These are phyloP conservation scores for Melanogrammus aeglefinus DNA, from an alignment of 2,797 vertebrate genomes.

Conservation along the genomic window DNA sequence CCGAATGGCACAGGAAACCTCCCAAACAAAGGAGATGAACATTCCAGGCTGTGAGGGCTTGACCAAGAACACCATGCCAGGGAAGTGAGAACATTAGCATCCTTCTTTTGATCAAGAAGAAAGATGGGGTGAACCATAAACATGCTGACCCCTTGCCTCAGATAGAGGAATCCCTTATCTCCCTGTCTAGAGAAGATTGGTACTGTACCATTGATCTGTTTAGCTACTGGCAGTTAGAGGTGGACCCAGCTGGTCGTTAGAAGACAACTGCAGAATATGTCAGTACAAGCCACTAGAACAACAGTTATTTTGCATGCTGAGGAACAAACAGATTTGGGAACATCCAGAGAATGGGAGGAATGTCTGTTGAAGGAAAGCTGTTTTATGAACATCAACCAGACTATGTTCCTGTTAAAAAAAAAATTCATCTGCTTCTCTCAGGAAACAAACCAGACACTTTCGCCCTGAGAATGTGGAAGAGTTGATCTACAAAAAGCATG, in stretches of 20 bases:
- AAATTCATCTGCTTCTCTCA: not conserved
- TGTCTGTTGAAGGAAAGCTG: not conserved
- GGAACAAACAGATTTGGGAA: not conserved
- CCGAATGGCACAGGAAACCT: not conserved
- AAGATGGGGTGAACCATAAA: too few relatives aligned
- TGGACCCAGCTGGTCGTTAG: too few relatives aligned
- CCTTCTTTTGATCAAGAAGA: too few relatives aligned
- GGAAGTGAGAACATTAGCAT: too few relatives aligned
- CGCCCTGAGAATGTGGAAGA: not conserved
- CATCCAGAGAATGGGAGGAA: slow-evolving; percentile 1
- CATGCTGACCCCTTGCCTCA: too few relatives aligned
- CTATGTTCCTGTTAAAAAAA: not conserved
- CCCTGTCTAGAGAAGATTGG: too few relatives aligned
- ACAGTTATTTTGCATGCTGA: not conserved
- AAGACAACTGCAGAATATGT: not conserved
- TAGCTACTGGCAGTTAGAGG: too few relatives aligned
- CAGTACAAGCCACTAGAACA: not conserved
- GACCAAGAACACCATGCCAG: too few relatives aligned
- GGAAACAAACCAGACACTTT: not conserved
- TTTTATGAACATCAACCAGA: not conserved
- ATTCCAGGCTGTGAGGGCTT: not conserved
- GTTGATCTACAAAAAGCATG: not conserved
- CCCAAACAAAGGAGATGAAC: not conserved
- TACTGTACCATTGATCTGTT: too few relatives aligned
- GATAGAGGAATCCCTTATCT: too few relatives aligned